Percentiles rank a stretch among this genome's conserved stretches.
Conservation (phyloP, 2,888 invertebrate genomes). For the Myathropa florea region DNA sequence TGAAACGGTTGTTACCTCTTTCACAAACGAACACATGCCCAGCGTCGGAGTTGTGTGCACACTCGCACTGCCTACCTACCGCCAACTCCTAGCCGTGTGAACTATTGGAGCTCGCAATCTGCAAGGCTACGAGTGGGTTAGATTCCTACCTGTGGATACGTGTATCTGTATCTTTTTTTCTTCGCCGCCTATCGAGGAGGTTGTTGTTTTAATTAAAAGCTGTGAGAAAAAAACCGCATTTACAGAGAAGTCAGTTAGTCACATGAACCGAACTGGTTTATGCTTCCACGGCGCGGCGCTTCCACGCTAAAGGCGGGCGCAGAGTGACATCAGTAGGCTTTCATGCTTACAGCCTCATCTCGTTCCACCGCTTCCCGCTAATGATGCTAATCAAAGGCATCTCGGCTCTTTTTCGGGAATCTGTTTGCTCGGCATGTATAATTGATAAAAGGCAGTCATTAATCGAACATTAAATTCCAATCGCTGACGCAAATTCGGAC, state of each 20-base stretch:
- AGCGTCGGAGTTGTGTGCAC: background rate
- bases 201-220: constrained; percentile 6
- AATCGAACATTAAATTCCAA: background rate
- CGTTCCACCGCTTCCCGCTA: background rate
- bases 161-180: background rate
- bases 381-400: background rate
- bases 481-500: background rate
- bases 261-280: background rate
- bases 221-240: constrained; percentile 1
- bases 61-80: background rate
- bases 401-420: background rate
- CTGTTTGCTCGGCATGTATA: background rate
- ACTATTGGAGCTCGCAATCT: background rate
- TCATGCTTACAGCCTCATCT: background rate
- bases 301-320: background rate
- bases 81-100: background rate
- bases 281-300: background rate
- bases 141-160: background rate
- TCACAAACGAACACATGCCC: background rate
- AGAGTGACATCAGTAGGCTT: background rate
- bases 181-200: background rate
- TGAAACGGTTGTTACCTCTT: constrained; percentile 8
- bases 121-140: background rate
- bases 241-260: background rate
- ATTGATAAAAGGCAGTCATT: background rate